Percentiles rank a stretch among this genome's conserved stretches.
These are phyloP conservation scores for Xylocopa sonorina DNA, from an alignment of 1,140 invertebrate species.

Conservation along the genomic window DNA sequence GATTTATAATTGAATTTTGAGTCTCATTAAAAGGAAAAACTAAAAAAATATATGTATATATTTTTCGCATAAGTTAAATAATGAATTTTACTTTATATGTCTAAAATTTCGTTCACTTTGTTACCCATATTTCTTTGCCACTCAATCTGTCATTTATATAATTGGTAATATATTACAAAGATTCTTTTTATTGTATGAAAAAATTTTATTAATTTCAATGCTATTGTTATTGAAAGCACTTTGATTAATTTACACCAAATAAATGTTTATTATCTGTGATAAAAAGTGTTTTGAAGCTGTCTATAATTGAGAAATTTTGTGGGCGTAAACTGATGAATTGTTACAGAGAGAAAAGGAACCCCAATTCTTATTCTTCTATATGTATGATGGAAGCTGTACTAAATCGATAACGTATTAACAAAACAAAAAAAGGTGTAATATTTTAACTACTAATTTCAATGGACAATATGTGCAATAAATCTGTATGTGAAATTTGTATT, in stretches of 20 bases:
- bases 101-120: conserved; percentile 5
- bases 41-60: background rate
- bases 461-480: conserved; percentile 55
- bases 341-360: conserved; percentile 26
- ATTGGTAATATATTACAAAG: background rate
- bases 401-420: background rate
- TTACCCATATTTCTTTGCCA: conserved; percentile 14
- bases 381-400: background rate
- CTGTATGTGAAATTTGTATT: conserved; percentile 14
- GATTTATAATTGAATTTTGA: conserved; percentile 7
- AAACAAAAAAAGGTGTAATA: background rate
- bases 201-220: background rate
- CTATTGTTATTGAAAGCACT: conserved; percentile 30
- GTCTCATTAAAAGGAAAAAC: background rate
- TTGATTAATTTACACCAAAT: conserved; percentile 36
- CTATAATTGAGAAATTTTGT: conserved; percentile 27
- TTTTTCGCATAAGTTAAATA: conserved; percentile 5
- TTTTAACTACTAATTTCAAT: conserved; percentile 13
- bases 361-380: conserved; percentile 26
- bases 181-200: background rate
- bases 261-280: conserved; percentile 62
- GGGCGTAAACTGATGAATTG: background rate
- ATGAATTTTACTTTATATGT: background rate
- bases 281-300: conserved; percentile 52
- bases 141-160: background rate